These are phyloP conservation scores for Cordylochernes scorpioides DNA, from an alignment of 2,888 invertebrate species.

Conservation along the genomic window DNA sequence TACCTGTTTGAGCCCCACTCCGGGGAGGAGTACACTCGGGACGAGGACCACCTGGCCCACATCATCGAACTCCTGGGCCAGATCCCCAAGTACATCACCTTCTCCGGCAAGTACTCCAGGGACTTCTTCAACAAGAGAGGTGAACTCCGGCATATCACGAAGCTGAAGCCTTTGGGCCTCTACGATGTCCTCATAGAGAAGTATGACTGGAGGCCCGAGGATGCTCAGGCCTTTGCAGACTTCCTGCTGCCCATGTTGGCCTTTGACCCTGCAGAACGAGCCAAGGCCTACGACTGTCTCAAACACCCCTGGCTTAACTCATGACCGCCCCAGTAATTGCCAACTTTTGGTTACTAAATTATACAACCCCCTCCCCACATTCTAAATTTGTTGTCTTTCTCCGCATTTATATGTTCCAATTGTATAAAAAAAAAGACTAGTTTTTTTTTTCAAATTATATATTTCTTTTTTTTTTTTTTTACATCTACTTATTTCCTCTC, in stretches of 20 bases:
- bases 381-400: too few relatives aligned
- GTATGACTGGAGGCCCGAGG: slow-evolving; percentile 72
- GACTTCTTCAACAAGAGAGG: slow-evolving; percentile 51
- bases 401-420: too few relatives aligned
- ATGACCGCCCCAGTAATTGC: slow-evolving; percentile 10
- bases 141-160: slow-evolving; percentile 74
- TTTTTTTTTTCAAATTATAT: too few relatives aligned
- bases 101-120: slow-evolving; percentile 32
- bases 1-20: slow-evolving; percentile 97
- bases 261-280: slow-evolving; percentile 72
- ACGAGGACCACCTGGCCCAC: slow-evolving; percentile 97
- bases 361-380: too few relatives aligned
- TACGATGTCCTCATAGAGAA: slow-evolving; percentile 82
- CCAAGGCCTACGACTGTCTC: slow-evolving; percentile 77
- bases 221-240: slow-evolving; percentile 70
- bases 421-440: too few relatives aligned
- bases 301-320: slow-evolving; percentile 61
- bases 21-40: slow-evolving; percentile 79
- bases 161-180: slow-evolving; percentile 84
- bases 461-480: too few relatives aligned
- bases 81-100: slow-evolving; percentile 75
- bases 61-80: slow-evolving; percentile 91
- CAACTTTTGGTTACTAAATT: too few relatives aligned
- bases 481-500: too few relatives aligned
- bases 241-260: slow-evolving; percentile 90